Conservation (phyloP, 2,888 invertebrate species). For the Falcaria lacertinaria region DNA sequence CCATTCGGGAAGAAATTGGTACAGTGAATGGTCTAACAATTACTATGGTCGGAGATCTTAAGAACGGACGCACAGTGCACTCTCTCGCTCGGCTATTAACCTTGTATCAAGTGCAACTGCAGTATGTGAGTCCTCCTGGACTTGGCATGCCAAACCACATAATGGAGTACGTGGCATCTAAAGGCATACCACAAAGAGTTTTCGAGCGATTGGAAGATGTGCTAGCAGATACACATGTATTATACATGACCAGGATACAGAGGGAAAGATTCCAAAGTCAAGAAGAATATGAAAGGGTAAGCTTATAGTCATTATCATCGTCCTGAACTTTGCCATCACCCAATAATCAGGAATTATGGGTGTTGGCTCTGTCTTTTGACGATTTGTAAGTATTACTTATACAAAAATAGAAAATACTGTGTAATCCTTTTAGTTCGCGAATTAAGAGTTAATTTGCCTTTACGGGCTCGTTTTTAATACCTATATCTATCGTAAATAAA, state of each 20-base stretch:
- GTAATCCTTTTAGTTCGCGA: too few relatives aligned
- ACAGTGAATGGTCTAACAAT: slow-evolving; percentile 98
- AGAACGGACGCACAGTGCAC: slow-evolving; percentile 98
- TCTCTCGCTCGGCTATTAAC: slow-evolving; percentile 96
- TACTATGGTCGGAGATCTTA: slow-evolving; percentile 98
- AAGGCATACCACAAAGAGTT: slow-evolving; percentile 88
- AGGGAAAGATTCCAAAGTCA: slow-evolving; percentile 91
- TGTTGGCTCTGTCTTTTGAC: too few relatives aligned
- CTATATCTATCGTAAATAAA: too few relatives aligned
- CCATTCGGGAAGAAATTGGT: slow-evolving; percentile 98
- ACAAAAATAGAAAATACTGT: too few relatives aligned
- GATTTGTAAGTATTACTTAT: too few relatives aligned
- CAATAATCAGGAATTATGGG: too few relatives aligned
- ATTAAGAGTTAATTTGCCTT: too few relatives aligned
- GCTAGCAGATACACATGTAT: slow-evolving; percentile 95
- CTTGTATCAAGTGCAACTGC: slow-evolving; percentile 94
- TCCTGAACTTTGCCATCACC: too few relatives aligned
- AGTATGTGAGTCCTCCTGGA: slow-evolving; percentile 93
- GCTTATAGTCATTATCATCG: not conserved
- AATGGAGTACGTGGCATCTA: slow-evolving; percentile 86
- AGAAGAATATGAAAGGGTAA: slow-evolving; percentile 92
- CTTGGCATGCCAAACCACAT: slow-evolving; percentile 96
- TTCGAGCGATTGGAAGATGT: slow-evolving; percentile 89
- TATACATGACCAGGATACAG: slow-evolving; percentile 99
- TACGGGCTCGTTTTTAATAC: too few relatives aligned